Evolutionary conservation across 2,113 vertebrate species (phyloP).

Genomic region (Oreotrochilus melanogaster): DNA sequence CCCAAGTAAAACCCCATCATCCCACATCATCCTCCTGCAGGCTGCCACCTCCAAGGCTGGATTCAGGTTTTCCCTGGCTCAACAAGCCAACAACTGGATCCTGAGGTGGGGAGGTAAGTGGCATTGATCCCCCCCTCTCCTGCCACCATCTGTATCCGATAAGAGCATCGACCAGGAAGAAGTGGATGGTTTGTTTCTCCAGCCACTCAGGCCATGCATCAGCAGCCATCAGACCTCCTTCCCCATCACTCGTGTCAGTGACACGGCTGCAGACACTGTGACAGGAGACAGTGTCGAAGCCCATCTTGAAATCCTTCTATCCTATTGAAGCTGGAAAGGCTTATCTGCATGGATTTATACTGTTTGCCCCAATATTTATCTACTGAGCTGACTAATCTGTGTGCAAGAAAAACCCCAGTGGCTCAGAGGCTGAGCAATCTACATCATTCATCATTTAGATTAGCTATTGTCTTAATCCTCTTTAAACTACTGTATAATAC

Average conservation of each 20-base stretch:
- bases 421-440: constrained; percentile 50
- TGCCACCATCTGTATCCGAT: neutral
- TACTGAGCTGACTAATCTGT: constrained; percentile 54
- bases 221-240: neutral
- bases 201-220: neutral
- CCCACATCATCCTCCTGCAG: accelerated
- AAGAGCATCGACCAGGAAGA: neutral
- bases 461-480: constrained; percentile 67
- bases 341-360: constrained; percentile 60
- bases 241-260: neutral
- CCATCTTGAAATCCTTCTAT: constrained; percentile 4
- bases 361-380: constrained; percentile 63
- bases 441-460: constrained; percentile 64
- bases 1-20: neutral
- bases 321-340: constrained; percentile 27
- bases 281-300: neutral
- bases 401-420: constrained; percentile 2
- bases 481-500: constrained; percentile 61
- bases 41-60: accelerated
- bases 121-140: neutral
- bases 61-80: neutral
- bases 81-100: neutral
- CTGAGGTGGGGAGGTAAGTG: neutral
- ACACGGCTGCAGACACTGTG: accelerated
- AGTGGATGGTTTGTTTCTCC: neutral